Percentiles rank a stretch among this genome's conserved stretches.
Evolutionary conservation across 2,113 vertebrate species (phyloP).

Genomic region (Leptocoma aspasia): DNA sequence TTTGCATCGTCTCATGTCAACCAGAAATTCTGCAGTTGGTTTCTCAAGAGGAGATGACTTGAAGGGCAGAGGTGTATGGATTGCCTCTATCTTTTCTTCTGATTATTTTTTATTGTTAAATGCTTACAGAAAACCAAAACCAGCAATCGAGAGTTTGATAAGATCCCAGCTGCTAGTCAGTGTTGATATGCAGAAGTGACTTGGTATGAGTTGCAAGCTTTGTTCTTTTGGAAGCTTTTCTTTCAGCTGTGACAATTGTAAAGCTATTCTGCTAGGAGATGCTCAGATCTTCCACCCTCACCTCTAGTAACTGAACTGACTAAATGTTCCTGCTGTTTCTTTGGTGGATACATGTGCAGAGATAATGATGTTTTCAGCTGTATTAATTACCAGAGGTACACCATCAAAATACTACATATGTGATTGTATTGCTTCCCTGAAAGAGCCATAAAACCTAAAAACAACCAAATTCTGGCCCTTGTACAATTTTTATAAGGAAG

Average conservation of each 20-base stretch:
- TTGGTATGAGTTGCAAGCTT: neutral
- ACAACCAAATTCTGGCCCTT: neutral
- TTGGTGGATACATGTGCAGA: neutral
- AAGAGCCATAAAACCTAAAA: neutral
- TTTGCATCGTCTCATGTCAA: rapidly evolving
- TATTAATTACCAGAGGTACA: neutral
- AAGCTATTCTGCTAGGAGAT: neutral
- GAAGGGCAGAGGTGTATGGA: neutral
- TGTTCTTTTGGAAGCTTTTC: neutral
- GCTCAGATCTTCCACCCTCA: neutral
- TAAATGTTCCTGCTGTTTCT: neutral
- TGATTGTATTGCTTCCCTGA: neutral
- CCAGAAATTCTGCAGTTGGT: neutral
- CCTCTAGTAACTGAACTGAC: neutral
- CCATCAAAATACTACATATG: neutral
- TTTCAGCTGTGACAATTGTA: neutral
- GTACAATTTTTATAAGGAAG: neutral
- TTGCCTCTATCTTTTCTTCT: neutral
- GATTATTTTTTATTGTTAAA: neutral
- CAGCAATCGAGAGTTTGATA: neutral
- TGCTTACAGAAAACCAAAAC: neutral
- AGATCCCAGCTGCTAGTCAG: neutral
- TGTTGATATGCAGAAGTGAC: neutral
- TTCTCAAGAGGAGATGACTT: neutral
- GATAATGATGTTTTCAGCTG: neutral